Evolutionary conservation across 2,113 vertebrate genomes (phyloP).

Genomic region (Chaetodon trifascialis): DNA sequence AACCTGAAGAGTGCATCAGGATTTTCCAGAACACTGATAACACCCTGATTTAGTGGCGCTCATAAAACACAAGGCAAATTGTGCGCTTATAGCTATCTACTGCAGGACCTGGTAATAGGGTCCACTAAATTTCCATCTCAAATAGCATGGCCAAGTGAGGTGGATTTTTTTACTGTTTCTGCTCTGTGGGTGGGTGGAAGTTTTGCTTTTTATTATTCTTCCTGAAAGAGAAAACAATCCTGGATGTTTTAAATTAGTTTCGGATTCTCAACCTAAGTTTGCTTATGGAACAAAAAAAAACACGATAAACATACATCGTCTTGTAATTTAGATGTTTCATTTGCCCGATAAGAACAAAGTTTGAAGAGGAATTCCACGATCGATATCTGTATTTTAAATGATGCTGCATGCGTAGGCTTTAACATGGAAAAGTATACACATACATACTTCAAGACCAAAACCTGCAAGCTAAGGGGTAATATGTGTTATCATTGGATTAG

Average conservation of each 20-base stretch:
- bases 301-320: background rate
- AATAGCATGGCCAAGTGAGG: constrained; percentile 62
- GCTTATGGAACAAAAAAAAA: constrained; percentile 6
- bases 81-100: constrained; percentile 65
- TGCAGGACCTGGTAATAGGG: constrained; percentile 63
- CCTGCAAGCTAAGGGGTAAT: constrained; percentile 64
- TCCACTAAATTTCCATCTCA: constrained; percentile 74
- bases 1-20: constrained; percentile 61
- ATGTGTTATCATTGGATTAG: constrained; percentile 75
- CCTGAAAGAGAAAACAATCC: constrained; percentile 39
- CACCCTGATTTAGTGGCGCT: constrained; percentile 76
- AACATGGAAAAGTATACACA: constrained; percentile 30
- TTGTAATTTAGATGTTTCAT: constrained; percentile 8
- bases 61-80: constrained; percentile 81
- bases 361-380: background rate
- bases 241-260: constrained; percentile 5
- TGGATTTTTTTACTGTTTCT: constrained; percentile 35
- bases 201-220: constrained; percentile 46
- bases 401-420: background rate
- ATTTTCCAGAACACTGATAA: constrained; percentile 71
- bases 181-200: constrained; percentile 38
- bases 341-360: constrained; percentile 11
- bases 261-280: background rate
- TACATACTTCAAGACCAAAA: constrained; percentile 49
- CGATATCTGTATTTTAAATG: constrained; percentile 5